Evolutionary conservation across 2,888 invertebrate species (phyloP).

Genomic region (Conomelus anceps): DNA sequence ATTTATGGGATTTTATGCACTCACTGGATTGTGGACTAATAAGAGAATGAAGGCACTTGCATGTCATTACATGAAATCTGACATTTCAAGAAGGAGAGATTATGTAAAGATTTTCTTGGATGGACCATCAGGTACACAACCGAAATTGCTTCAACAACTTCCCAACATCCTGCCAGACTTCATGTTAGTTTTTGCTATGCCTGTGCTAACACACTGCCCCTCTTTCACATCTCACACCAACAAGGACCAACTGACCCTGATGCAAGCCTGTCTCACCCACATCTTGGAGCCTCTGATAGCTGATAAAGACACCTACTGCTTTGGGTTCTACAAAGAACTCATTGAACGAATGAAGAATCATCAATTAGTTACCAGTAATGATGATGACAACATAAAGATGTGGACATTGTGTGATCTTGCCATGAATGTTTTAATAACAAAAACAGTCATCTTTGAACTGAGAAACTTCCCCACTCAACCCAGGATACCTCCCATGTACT

Average conservation of each 20-base stretch:
- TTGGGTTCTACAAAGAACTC: constrained; percentile 89
- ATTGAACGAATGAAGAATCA: constrained; percentile 93
- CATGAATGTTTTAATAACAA: constrained; percentile 80
- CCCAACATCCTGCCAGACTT: constrained; percentile 92
- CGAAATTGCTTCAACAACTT: constrained; percentile 66
- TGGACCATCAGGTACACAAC: constrained; percentile 52
- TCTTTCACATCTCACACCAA: constrained; percentile 71
- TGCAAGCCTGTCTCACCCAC: constrained; percentile 88
- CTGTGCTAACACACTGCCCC: constrained; percentile 90
- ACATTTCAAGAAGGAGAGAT: constrained; percentile 81
- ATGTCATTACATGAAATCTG: constrained; percentile 77
- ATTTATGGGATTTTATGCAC: constrained; percentile 92
- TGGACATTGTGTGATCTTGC: constrained; percentile 96
- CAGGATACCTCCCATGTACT: constrained; percentile 85
- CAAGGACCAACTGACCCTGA: constrained; percentile 64
- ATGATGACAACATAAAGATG: constrained; percentile 44
- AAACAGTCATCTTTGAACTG: constrained; percentile 79
- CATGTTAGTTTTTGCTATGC: constrained; percentile 94
- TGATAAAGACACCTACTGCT: constrained; percentile 90
- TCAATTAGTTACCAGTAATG: constrained; percentile 63
- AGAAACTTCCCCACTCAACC: constrained; percentile 83
- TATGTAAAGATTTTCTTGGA: constrained; percentile 79
- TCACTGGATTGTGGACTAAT: constrained; percentile 84
- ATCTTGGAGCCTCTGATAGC: constrained; percentile 88
- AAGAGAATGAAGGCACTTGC: constrained; percentile 61